Evolutionary conservation across 2,113 vertebrate species (phyloP).

Genomic region (Cynopterus brachyotis): DNA sequence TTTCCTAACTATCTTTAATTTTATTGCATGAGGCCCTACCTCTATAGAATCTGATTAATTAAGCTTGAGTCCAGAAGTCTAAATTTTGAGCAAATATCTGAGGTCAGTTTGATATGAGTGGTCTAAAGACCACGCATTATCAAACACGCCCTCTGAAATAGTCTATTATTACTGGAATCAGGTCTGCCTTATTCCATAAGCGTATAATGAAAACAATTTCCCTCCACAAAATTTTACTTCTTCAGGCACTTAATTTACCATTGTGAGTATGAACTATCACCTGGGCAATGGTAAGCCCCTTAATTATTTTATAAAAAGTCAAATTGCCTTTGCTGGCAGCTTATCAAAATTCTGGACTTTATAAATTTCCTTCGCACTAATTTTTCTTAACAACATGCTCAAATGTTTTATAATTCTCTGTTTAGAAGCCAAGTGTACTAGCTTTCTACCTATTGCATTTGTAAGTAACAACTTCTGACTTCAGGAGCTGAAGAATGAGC

Average conservation of each 20-base stretch:
- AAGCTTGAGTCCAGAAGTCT: not conserved
- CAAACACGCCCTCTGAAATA: not conserved
- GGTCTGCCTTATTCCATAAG: not conserved
- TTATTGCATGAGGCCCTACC: not conserved
- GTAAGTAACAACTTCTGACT: not conserved
- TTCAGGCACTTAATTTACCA: not conserved
- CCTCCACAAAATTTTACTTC: not conserved
- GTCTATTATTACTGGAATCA: not conserved
- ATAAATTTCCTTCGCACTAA: not conserved
- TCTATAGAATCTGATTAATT: not conserved
- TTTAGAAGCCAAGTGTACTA: not conserved
- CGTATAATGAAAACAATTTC: not conserved
- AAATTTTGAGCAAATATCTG: not conserved
- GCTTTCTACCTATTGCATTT: not conserved
- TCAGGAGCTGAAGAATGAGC: not conserved
- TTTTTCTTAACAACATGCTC: not conserved
- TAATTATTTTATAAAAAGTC: slow-evolving; percentile 33
- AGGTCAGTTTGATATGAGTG: not conserved
- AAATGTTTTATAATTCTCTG: not conserved
- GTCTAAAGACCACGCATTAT: not conserved
- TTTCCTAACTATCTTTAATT: not conserved
- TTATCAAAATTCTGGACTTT: not conserved
- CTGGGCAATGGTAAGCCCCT: not conserved
- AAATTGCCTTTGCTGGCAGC: not conserved
- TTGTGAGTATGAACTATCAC: not conserved